Base-by-base conservation (phyloP, 2,797 vertebrate genomes). In the Thripadectes ignobilis region DNA sequence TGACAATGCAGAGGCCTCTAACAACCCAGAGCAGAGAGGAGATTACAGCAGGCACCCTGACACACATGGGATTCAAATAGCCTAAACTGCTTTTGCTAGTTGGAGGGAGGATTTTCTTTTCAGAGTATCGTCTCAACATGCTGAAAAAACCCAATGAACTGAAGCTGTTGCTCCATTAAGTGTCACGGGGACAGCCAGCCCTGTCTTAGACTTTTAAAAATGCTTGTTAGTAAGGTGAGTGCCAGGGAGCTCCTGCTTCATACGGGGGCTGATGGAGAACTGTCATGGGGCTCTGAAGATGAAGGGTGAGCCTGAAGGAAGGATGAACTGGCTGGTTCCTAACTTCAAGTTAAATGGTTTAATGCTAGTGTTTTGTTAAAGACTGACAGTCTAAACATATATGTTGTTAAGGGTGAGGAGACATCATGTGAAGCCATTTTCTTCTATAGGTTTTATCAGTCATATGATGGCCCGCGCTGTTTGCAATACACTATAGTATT, bases 181-280 rank as follows among this genome's bases (percentile, higher is more conserved):
- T 81, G n/a, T 46, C 62, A 63, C 0, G 0, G 20, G 29, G 36
- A 69, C 36, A 79, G 15, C 9, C 22, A 58, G 23, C 14, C 54
- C n/a, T 4, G 2, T 9, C 67, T 0, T 0, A 71, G 5, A 18
- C 18, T 59, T 51, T 16, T 20, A 34, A 61, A 91, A 85, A 68
- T 1, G 4, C 19, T 13, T 21, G 13, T 41, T 51, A 65, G 54
- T 0, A 0, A 78, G 59, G 41, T 6, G 2, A 67, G 49, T 26
- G n/a, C 57, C 43, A 23, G 32, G 6, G 27, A 89, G 36, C 45
- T 71, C 51, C 52, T 73, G 49, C 67, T n/a, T 82, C 5, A 12
- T 6, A 51, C 43, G 51, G 23, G 27, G 36, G 36, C 71, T 73
- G 63, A 91, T 10, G 41, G 16, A 85, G 48, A 54, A 26, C 36